Evolutionary conservation across 1,140 invertebrate genomes (phyloP).

Genomic region (Dysdera silvatica): DNA sequence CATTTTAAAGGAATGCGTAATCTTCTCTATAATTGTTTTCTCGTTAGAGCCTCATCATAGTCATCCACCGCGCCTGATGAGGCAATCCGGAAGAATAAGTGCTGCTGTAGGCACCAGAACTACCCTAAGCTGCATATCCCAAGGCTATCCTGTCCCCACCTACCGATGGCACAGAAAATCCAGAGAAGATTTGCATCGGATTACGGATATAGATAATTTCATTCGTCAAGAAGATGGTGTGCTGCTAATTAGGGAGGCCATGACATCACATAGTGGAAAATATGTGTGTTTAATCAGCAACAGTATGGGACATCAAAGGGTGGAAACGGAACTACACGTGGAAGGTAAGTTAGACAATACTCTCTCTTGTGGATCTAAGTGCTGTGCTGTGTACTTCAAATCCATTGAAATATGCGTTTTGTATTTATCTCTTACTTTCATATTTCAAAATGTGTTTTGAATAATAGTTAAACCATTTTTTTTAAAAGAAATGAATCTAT

Average conservation of each 20-base stretch:
- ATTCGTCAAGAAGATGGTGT: constrained; percentile 27
- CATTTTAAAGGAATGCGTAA: no score
- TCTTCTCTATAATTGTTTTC: no score
- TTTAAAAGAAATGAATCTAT: no score
- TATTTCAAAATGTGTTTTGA: no score
- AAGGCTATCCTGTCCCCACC: constrained; percentile 60
- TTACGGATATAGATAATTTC: constrained; percentile 4
- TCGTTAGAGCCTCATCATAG: constrained; percentile 27
- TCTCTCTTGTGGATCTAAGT: no score
- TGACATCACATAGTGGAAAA: constrained; percentile 26
- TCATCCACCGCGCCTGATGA: constrained; percentile 29
- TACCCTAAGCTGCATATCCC: constrained; percentile 64
- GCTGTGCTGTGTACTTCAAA: no score
- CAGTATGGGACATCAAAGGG: constrained; percentile 33
- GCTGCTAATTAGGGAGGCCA: constrained; percentile 29
- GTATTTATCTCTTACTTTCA: no score
- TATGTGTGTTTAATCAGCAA: constrained; percentile 37
- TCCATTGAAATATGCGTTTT: no score
- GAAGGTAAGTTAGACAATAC: no score
- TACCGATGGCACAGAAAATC: constrained; percentile 49
- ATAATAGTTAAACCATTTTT: no score
- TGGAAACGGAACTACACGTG: constrained; percentile 32
- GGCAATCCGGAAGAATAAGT: neutral
- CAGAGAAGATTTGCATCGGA: neutral
- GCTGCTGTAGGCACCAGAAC: constrained; percentile 15